These are phyloP conservation scores for Pristionchus fissidentatus DNA, from an alignment of 2,888 invertebrate genomes.

Conservation along the genomic window DNA sequence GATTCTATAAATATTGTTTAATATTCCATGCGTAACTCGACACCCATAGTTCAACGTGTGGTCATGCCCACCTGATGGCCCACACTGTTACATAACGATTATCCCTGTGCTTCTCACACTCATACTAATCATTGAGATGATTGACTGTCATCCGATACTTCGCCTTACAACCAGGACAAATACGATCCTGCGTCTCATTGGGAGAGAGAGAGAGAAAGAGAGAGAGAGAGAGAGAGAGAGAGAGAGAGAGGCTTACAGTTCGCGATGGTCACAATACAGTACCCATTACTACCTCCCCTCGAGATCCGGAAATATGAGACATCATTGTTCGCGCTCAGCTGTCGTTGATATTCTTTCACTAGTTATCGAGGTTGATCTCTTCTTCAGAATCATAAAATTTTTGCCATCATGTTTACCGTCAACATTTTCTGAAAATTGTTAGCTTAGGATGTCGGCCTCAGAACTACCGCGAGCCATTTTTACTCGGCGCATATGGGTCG, in stretches of 20 bases:
- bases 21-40: slow-evolving; percentile 18
- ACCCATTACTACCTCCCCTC: neutral
- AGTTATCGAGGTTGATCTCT: neutral
- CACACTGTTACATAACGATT: slow-evolving; percentile 10
- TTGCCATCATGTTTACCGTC: neutral
- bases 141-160: slow-evolving; percentile 7
- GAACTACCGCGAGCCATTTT: too few species aligned
- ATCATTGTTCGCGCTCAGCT: neutral
- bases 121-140: neutral
- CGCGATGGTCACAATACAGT: neutral
- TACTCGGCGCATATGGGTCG: too few species aligned
- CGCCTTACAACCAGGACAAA: neutral
- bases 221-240: neutral
- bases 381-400: neutral
- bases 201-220: neutral
- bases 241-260: neutral
- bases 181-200: slow-evolving; percentile 4
- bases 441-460: too few species aligned
- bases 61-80: neutral
- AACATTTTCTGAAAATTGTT: too few species aligned
- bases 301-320: neutral
- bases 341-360: neutral
- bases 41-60: too few species aligned
- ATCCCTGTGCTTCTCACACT: slow-evolving; percentile 5
- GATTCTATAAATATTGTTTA: too few species aligned